phyloP scores from a whole-genome alignment of 2,797 vertebrate genomes.

The Gymnocypris eckloni region DNA sequence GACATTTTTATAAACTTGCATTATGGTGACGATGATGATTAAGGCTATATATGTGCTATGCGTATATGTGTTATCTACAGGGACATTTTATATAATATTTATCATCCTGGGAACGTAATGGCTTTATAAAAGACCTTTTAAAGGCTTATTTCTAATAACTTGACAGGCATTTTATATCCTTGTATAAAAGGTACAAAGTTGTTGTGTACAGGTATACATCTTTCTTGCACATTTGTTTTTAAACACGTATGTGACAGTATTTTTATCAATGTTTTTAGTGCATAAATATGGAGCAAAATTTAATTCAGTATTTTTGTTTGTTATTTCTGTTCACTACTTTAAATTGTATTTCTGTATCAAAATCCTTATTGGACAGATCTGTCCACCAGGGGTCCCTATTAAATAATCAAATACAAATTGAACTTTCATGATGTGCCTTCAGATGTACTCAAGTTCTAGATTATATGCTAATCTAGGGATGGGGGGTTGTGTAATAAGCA shows the following conservation, averaged over 20 bases:
- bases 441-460: not conserved
- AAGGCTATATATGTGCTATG: too few species aligned
- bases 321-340: not conserved
- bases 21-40: too few species aligned
- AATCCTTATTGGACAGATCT: not conserved
- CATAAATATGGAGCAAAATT: not conserved
- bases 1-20: not conserved
- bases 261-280: not conserved
- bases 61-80: not conserved
- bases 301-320: not conserved
- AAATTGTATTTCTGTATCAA: not conserved
- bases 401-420: not conserved
- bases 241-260: not conserved
- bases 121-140: not conserved
- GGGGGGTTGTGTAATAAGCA: too few species aligned
- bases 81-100: not conserved
- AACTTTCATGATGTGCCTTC: not conserved
- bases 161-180: not conserved
- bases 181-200: not conserved
- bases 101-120: not conserved
- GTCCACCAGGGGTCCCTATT: slow-evolving; percentile 31
- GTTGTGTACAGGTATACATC: not conserved
- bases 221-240: not conserved
- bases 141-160: not conserved
- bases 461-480: too few species aligned